Evolutionary conservation across 2,797 vertebrate genomes (phyloP).

Genomic region (Tauraco hartlaubi): DNA sequence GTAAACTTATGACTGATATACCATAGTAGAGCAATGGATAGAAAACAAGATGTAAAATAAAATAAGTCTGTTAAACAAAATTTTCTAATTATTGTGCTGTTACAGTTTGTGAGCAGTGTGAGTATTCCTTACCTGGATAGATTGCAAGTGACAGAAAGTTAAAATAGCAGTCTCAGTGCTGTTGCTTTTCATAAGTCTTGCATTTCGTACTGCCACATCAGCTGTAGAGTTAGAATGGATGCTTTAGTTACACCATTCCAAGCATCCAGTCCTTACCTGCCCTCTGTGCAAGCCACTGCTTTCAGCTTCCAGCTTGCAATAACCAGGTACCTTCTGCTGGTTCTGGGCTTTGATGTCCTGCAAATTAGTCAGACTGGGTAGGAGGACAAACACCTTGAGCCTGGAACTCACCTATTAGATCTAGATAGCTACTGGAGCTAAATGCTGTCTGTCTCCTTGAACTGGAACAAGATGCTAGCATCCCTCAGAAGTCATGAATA

Average conservation of each 20-base stretch:
- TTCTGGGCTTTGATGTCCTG: not conserved
- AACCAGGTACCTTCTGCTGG: not conserved
- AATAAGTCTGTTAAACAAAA: not conserved
- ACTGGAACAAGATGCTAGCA: not conserved
- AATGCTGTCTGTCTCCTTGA: not conserved
- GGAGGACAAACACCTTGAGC: not conserved
- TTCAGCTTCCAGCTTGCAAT: not conserved
- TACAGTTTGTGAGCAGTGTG: not conserved
- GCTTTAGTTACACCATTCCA: not conserved
- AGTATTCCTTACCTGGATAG: not conserved
- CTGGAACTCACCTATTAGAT: not conserved
- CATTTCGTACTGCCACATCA: not conserved
- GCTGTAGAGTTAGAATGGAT: accelerated
- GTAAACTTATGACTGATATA: not conserved
- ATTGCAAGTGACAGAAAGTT: not conserved
- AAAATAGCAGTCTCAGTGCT: not conserved
- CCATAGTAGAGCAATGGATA: not conserved
- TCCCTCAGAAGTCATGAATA: not conserved
- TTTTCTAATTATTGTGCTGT: not conserved
- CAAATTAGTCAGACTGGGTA: accelerated
- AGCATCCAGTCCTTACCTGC: not conserved
- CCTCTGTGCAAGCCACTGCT: not conserved
- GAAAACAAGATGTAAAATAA: not conserved
- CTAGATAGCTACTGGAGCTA: not conserved
- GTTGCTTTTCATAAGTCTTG: not conserved